Percentiles rank a stretch among this genome's conserved stretches.
These are phyloP conservation scores for Lophotriccus pileatus DNA, from an alignment of 2,797 vertebrate genomes.

Conservation along the genomic window DNA sequence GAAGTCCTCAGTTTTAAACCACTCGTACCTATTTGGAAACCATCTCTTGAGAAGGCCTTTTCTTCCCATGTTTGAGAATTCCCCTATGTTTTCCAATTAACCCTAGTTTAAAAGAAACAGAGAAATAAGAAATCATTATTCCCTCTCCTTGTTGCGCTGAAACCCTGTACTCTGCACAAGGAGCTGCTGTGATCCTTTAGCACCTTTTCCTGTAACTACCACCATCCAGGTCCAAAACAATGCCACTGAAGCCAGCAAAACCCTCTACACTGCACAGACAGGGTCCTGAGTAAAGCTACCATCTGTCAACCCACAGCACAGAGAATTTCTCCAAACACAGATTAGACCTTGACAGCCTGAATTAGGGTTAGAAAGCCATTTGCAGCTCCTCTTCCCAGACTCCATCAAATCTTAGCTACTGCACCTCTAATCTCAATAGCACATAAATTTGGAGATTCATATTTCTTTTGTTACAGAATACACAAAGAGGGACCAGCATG, in stretches of 20 bases:
- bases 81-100: background rate
- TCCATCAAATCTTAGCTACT: background rate
- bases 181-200: background rate
- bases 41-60: background rate
- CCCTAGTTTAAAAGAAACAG: background rate
- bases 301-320: background rate
- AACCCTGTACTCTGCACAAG: background rate
- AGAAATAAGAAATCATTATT: background rate
- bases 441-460: background rate
- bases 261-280: background rate
- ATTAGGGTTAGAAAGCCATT: background rate
- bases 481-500: background rate
- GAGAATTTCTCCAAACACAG: background rate
- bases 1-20: background rate
- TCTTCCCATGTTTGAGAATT: background rate
- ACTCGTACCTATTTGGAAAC: background rate
- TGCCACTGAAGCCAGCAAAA: background rate
- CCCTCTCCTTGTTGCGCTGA: background rate
- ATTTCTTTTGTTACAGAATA: background rate
- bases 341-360: background rate
- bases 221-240: background rate
- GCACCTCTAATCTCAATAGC: background rate
- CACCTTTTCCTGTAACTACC: background rate
- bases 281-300: background rate
- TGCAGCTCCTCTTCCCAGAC: background rate